Percentiles rank a stretch among this genome's conserved stretches.
These are phyloP conservation scores for Scaeva pyrastri DNA, from an alignment of 2,888 invertebrate species.

Conservation along the genomic window DNA sequence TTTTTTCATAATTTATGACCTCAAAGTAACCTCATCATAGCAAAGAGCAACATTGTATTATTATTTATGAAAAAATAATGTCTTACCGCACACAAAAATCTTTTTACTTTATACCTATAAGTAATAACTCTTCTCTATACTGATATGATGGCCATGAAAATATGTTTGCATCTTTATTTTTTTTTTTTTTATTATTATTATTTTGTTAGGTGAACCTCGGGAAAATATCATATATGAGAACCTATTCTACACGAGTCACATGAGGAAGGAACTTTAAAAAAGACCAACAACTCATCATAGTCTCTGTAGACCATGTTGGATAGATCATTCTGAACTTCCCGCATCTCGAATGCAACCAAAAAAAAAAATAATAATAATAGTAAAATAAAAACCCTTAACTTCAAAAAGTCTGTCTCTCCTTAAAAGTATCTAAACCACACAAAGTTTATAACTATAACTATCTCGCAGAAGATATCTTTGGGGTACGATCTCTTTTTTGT, in stretches of 20 bases:
- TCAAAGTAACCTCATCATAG: slow-evolving; percentile 6
- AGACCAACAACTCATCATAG: slow-evolving; percentile 59
- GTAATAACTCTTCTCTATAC: slow-evolving; percentile 46
- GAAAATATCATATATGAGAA: slow-evolving; percentile 39
- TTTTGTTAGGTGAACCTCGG: too few species aligned
- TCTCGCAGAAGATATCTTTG: slow-evolving; percentile 43
- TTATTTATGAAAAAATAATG: slow-evolving; percentile 21
- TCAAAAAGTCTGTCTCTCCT: slow-evolving; percentile 11
- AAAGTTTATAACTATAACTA: slow-evolving; percentile 32
- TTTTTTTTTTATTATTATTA: background rate
- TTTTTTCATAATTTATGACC: slow-evolving; percentile 56
- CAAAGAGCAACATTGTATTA: slow-evolving; percentile 33
- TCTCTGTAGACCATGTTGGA: background rate
- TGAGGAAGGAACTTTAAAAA: background rate
- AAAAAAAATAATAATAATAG: background rate
- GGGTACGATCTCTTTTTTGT: slow-evolving; percentile 28
- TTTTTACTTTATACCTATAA: slow-evolving; percentile 36
- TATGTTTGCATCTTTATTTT: background rate
- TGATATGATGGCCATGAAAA: slow-evolving; percentile 35
- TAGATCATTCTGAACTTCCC: slow-evolving; percentile 52
- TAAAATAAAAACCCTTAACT: slow-evolving; percentile 29
- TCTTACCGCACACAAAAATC: slow-evolving; percentile 38
- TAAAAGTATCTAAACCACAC: slow-evolving; percentile 43
- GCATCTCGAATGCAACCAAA: slow-evolving; percentile 15
- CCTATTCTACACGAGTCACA: slow-evolving; percentile 25